A percentile compares a stretch with the other conserved stretches of the same genome.
Conservation (phyloP, 2,113 vertebrate genomes). For the Takifugu bimaculatus region DNA sequence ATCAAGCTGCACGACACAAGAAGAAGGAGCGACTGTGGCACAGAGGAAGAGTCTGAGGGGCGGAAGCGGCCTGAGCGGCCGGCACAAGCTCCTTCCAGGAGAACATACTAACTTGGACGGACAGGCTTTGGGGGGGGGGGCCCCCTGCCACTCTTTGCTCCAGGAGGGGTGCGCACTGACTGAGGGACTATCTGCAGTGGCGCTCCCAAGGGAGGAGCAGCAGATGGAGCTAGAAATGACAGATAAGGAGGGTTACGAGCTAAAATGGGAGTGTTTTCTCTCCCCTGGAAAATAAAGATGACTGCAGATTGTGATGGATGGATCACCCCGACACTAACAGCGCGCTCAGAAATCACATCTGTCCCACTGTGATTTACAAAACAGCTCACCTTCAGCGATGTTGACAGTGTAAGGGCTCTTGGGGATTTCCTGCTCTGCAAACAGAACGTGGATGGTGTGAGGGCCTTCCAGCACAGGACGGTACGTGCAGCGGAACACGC, state of each 20-base stretch:
- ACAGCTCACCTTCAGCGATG: slow-evolving; percentile 85
- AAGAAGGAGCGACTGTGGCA: slow-evolving; percentile 38
- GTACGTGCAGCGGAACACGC: slow-evolving; percentile 92
- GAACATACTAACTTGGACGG: slow-evolving; percentile 74
- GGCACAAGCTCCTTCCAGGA: slow-evolving; percentile 55
- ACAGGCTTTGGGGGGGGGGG: slow-evolving; percentile 69
- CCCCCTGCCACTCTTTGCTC: slow-evolving; percentile 71
- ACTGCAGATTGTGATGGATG: slow-evolving; percentile 48
- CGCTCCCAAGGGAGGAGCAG: slow-evolving; percentile 55
- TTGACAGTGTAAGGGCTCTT: slow-evolving; percentile 89
- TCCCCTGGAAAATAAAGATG: slow-evolving; percentile 36
- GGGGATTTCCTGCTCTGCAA: slow-evolving; percentile 84
- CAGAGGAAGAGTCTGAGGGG: slow-evolving; percentile 35
- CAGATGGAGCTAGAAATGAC: slow-evolving; percentile 70
- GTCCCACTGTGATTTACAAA: slow-evolving; percentile 42
- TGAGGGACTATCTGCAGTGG: slow-evolving; percentile 72
- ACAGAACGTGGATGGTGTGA: slow-evolving; percentile 84
- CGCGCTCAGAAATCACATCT: slow-evolving; percentile 49
- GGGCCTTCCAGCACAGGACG: slow-evolving; percentile 86
- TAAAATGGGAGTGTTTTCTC: slow-evolving; percentile 9
- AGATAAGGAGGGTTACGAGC: slow-evolving; percentile 61
- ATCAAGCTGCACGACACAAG: slow-evolving; percentile 41
- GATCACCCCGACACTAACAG: slow-evolving; percentile 30
- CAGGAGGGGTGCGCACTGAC: slow-evolving; percentile 69
- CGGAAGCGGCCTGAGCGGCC: slow-evolving; percentile 35